These are phyloP conservation scores for Ormyrus labotus DNA, from an alignment of 2,888 invertebrate genomes.

Conservation along the genomic window DNA sequence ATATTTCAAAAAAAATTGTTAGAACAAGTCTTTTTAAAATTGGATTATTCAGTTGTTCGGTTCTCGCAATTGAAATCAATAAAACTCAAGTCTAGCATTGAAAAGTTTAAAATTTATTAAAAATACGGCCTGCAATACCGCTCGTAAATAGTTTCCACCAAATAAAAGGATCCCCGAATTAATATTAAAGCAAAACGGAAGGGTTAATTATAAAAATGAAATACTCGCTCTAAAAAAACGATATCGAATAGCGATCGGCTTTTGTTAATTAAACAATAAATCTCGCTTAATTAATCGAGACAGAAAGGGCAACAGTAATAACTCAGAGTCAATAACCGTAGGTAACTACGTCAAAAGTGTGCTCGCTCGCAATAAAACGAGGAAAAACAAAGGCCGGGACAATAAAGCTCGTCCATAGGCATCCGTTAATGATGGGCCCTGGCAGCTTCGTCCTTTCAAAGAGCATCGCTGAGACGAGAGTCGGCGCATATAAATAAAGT, in stretches of 20 bases:
- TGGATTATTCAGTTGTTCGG: too few relatives aligned
- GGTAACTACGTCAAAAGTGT: not conserved
- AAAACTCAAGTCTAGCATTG: too few relatives aligned
- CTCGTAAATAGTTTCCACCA: too few relatives aligned
- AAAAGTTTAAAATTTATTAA: too few relatives aligned
- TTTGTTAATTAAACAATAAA: constrained; percentile 6
- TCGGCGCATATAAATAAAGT: constrained; percentile 32
- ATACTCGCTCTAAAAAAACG: too few relatives aligned
- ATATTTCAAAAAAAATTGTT: not conserved
- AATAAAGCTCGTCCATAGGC: constrained; percentile 32
- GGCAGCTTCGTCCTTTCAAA: not conserved
- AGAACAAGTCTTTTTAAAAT: too few relatives aligned
- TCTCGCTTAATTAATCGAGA: not conserved
- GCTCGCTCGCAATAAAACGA: not conserved
- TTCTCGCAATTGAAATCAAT: too few relatives aligned
- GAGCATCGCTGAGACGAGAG: constrained; percentile 8
- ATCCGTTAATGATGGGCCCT: constrained; percentile 28
- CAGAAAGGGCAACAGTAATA: not conserved
- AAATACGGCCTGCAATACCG: too few relatives aligned
- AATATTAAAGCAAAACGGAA: too few relatives aligned
- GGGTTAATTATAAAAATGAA: too few relatives aligned
- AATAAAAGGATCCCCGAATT: too few relatives aligned
- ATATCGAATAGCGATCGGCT: too few relatives aligned
- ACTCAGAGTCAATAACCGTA: not conserved
- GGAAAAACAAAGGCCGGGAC: not conserved